Evolutionary conservation across 1,140 invertebrate genomes (phyloP).

Genomic region (Drosophila kepulauana): DNA sequence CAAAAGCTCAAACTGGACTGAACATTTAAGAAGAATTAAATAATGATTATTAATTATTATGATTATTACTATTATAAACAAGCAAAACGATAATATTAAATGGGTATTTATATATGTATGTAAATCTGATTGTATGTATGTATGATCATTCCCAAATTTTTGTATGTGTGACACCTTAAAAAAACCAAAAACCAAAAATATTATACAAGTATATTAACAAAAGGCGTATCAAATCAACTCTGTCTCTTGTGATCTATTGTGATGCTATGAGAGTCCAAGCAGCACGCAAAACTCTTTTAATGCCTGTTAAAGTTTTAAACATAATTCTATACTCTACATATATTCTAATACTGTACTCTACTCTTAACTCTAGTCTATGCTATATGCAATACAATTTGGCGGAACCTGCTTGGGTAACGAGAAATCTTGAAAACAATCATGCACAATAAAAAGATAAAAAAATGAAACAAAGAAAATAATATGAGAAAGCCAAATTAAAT

Average conservation of each 20-base stretch:
- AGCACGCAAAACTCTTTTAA: conserved; percentile 75
- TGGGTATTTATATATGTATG: conserved; percentile 67
- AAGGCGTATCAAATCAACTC: conserved; percentile 69
- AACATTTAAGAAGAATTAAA: conserved; percentile 81
- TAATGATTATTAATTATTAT: conserved; percentile 59
- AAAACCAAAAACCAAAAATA: conserved; percentile 5
- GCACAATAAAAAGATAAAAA: conserved; percentile 69
- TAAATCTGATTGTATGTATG: conserved; percentile 68
- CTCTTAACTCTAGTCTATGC: conserved; percentile 24
- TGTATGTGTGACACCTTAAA: conserved; percentile 44
- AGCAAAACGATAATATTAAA: conserved; percentile 53
- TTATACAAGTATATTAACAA: conserved; percentile 5
- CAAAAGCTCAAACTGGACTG: conserved; percentile 84
- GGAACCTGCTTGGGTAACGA: conserved; percentile 30
- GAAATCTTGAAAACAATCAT: conserved; percentile 75
- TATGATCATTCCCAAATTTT: conserved; percentile 33
- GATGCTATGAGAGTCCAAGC: conserved; percentile 70
- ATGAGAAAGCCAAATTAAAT: conserved; percentile 59
- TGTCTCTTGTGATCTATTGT: conserved; percentile 82
- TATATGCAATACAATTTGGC: conserved; percentile 60
- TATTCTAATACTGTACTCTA: conserved; percentile 35
- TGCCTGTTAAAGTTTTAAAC: conserved; percentile 79
- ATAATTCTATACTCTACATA: conserved; percentile 51
- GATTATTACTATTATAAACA: conserved; percentile 57
- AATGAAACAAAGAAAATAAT: conserved; percentile 4